These are phyloP conservation scores for Nicator chloris DNA, from an alignment of 2,113 vertebrate species.

Conservation along the genomic window DNA sequence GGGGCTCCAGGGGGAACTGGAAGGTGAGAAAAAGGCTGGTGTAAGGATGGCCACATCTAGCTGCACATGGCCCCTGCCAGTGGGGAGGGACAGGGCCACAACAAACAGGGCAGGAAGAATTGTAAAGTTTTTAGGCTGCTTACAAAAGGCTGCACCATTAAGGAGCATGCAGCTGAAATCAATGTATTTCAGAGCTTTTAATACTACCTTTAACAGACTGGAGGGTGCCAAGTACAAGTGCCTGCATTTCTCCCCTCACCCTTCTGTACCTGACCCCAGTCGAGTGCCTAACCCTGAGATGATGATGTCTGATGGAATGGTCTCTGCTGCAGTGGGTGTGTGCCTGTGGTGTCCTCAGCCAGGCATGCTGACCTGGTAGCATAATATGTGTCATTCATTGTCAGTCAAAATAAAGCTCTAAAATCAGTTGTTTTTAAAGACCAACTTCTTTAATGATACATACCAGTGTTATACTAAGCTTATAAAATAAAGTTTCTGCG, in stretches of 20 bases:
- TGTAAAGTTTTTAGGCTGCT: background rate
- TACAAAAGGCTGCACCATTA: background rate
- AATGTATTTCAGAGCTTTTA: conserved; percentile 7
- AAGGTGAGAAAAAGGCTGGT: background rate
- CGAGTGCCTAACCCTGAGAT: conserved; percentile 68
- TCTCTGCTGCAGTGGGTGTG: conserved; percentile 38
- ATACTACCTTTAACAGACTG: conserved; percentile 48
- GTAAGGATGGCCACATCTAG: background rate
- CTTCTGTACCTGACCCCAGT: conserved; percentile 31
- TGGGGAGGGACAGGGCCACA: background rate
- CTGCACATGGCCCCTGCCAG: background rate
- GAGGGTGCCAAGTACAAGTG: conserved; percentile 66
- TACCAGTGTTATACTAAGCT: conserved; percentile 60
- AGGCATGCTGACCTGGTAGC: conserved; percentile 54
- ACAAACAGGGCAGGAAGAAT: background rate
- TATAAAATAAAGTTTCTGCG: conserved; percentile 65
- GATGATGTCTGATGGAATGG: conserved; percentile 25
- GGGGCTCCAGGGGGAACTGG: background rate
- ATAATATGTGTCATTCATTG: conserved; percentile 47
- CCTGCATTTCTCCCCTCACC: conserved; percentile 66
- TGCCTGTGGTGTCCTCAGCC: conserved; percentile 7
- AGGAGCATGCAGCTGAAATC: background rate
- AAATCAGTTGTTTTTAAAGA: conserved; percentile 72
- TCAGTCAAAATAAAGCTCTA: conserved; percentile 74
- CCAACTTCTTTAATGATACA: conserved; percentile 71